Base-by-base conservation (phyloP, 2,797 vertebrate genomes). In the Megalops cyprinoides region DNA sequence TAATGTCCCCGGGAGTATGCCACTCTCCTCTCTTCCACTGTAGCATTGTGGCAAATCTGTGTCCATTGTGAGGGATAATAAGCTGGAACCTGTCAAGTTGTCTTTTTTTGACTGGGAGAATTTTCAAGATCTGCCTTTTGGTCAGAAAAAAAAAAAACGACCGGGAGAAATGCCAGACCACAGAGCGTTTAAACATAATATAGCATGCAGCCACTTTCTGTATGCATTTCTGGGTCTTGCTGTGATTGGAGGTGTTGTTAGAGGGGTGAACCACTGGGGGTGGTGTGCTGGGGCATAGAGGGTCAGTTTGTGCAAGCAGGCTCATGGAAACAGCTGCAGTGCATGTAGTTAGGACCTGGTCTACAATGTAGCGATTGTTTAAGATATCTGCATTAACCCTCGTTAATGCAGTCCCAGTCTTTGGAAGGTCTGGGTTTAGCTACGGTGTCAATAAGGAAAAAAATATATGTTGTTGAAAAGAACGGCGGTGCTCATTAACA, bases 101-200 rank as follows among this genome's bases (percentile, higher is more conserved):
- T 78, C 87, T 91, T 90, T 93, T n/a, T 93, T 89, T 91, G 90
- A 91, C 88, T 90, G 51, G 81, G 83, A 83, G 85, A 85, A 37
- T 91, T 92, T 92, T 90, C 80, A 90, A 90, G 92, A 92, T 91
- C 91, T 75, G 20, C 86, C 87, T 79, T 90, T 82, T 85, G 83
- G 85, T 90, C 87, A 88, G 88, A 86, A 60, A 78, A 84, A 85
- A 88, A 84, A 88, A 90, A 89, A 88, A 90, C 90, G 88, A 44
- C 88, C 88, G 90, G 91, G 91, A 93, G 90, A 84, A 88, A 88
- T 82, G 91, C 92, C 92, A 93, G 90, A 91, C 91, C 88, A 89
- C 92, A 91, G 89, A 90, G 92, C 89, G 90, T 91, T 93, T 92
- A 92, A 93, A 93, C 90, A 90, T 84, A 89, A 91, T 93, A 90